phyloP scores from a whole-genome alignment of 2,888 invertebrate species.

The Lordiphosa andalusiaca region DNA sequence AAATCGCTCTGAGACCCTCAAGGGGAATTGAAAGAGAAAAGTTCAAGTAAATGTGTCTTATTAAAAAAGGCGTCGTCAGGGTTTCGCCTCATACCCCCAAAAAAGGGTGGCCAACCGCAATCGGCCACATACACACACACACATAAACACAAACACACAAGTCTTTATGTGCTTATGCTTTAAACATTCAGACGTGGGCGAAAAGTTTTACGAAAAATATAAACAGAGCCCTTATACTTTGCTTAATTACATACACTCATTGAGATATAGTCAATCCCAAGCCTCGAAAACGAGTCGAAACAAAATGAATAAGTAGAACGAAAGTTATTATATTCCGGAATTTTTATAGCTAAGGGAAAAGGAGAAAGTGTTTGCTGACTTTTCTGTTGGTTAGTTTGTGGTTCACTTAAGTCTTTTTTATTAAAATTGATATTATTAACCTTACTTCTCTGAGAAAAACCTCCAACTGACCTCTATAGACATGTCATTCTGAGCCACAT shows the following conservation, averaged over 20 bases:
- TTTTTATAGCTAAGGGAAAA: too few species aligned
- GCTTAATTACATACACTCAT: conserved; percentile 15
- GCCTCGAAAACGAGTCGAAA: too few species aligned
- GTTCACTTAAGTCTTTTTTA: too few species aligned
- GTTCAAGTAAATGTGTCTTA: conserved; percentile 17
- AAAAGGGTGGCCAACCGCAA: conserved; percentile 5
- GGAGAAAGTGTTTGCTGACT: too few species aligned
- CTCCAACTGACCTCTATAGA: too few species aligned
- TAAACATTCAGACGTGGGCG: not conserved
- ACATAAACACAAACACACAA: not conserved
- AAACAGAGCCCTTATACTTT: conserved; percentile 7
- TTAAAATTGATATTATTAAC: too few species aligned
- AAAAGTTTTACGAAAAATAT: conserved; percentile 13
- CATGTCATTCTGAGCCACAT: too few species aligned
- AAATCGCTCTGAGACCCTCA: conserved; percentile 17
- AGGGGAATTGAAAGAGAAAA: conserved; percentile 16
- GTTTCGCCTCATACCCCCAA: not conserved
- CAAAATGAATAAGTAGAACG: too few species aligned
- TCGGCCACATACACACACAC: conserved; percentile 1
- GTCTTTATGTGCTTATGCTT: not conserved
- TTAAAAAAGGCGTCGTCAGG: conserved; percentile 34
- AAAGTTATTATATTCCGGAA: too few species aligned
- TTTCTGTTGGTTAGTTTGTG: too few species aligned
- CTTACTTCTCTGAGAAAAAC: too few species aligned
- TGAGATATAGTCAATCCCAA: too few species aligned